These are phyloP conservation scores for Arenaria interpres DNA, from an alignment of 2,113 vertebrate genomes.

Conservation along the genomic window DNA sequence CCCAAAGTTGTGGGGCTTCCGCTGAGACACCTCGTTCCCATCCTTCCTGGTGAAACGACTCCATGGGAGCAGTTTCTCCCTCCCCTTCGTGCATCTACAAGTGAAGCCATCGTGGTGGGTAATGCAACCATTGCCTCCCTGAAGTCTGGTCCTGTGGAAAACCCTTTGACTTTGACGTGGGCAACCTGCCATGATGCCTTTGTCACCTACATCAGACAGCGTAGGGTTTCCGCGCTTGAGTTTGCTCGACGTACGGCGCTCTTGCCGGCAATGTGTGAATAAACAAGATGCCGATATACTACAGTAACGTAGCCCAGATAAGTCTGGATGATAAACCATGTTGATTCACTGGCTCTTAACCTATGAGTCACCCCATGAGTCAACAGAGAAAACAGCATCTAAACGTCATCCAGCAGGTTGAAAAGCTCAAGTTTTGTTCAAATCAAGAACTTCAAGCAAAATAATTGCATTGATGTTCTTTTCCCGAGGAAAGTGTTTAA, in stretches of 20 bases:
- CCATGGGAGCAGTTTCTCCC: neutral
- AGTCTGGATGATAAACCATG: neutral
- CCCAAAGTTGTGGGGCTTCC: neutral
- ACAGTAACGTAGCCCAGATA: conserved; percentile 11
- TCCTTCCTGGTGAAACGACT: neutral
- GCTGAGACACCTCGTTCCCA: neutral
- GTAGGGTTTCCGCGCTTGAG: neutral
- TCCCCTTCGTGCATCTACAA: rapidly evolving
- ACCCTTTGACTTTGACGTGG: neutral
- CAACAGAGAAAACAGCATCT: neutral
- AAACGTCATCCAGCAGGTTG: neutral
- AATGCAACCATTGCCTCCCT: rapidly evolving
- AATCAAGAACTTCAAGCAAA: neutral
- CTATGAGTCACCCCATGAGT: conserved; percentile 45
- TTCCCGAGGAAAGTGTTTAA: neutral
- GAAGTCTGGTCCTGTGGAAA: neutral
- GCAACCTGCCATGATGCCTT: neutral
- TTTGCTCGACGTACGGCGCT: rapidly evolving
- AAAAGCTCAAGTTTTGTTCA: neutral
- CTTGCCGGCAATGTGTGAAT: neutral
- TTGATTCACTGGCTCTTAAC: conserved; percentile 8
- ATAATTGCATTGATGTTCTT: neutral
- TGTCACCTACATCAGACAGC: neutral
- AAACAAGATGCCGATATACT: conserved; percentile 23
- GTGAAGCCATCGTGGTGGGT: rapidly evolving